Evolutionary conservation across 2,797 vertebrate species (phyloP), one percentile per base, ranked within the genome.

Genomic region (Megaceryle alcyon): DNA sequence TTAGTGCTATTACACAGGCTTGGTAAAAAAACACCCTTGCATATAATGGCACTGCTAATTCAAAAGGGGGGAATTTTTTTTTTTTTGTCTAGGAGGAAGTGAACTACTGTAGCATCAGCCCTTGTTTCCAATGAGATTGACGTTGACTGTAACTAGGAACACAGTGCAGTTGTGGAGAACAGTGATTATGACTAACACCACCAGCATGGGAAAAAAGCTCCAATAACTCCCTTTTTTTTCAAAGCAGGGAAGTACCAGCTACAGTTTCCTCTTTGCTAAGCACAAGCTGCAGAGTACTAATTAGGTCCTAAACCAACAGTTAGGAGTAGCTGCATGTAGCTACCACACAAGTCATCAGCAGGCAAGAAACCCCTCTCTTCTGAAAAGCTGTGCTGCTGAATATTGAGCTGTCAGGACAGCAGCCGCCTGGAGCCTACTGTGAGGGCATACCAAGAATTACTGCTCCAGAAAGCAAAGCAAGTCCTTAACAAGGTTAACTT

Each of bases 181-280:
- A 90, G 84, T 1, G 26, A 51, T 20, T 61, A 86, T 92, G 89
- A 95, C 91, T 95, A 96, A 90, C 33, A 49, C 23, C 23, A 61
- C 33, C 35, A 76, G 31, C 90, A 93, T 78, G 86, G 91, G 94
- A 93, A 96, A 95, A 96, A 94, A 75, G 53, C 33, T 75, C 78
- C 46, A 88, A 95, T 94, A 95, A 96, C 71, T 89, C 94, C 75
- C 57, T 91, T 84, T 95, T 95, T 76, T 91, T 92, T 88, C 69
- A 87, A 91, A 88, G 60, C 56, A 91, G 85, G 91, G 80, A 95
- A 96, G 69, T 88, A 94, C 73, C 1, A 2, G 22, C 82, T 85
- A 46, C 35, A 71, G 90, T 49, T 95, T 93, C 91, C 95, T 95
- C 86, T 75, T 89, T 14, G 11, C 37, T 48, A 85, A 82, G 75